Evolutionary conservation across 1,140 invertebrate species (phyloP), one percentile per base, ranked within the genome.

Genomic region (Drosophila eugracilis): DNA sequence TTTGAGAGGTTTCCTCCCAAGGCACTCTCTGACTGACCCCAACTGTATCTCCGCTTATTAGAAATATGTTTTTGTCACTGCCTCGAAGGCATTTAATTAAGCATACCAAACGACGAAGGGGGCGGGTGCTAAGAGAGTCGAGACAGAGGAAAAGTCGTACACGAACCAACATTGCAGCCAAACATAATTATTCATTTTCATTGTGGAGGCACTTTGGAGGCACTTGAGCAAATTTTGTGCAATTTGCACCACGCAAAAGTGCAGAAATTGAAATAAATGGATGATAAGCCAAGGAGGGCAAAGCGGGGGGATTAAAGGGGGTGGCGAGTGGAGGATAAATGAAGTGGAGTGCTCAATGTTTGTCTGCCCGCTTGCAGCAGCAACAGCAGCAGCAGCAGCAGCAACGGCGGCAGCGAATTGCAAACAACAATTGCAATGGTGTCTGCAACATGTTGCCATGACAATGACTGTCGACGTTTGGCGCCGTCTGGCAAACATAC

Each of bases 211-310:
- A 55, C 47, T 81, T 77, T 70, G 62, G 39, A 55, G 71, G 41
- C 73, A 85, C 83, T 85, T 85, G 77, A 83, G 70, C 44, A 65
- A 69, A 84, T 72, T 77, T 77, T 54, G 58, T 54, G 67, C 77
- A 86, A 81, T 86, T 86, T 78, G 73, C 74, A 71, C 77, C 63
- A 60, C 71, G 58, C 36, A 78, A 78, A 71, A 54, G 65, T 81
- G 81, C 81, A 80, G 78, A 86, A 81, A 86, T 86, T 86, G 78
- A 86, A 86, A 86, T 86, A 88, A 86, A 86, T 86, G 81, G 76
- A 49, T 65, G 78, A 58, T 81, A 59, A 78, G 58, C 63, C 54
- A 52, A 74, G 32, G 67, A 50, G 52, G 12, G 41, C 39, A 21
- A 21, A 21, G 28, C 2, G 5, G 9, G 3, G 2, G 6, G 3